Evolutionary conservation across 2,113 vertebrate genomes (phyloP), one percentile per base, ranked within the genome.

Genomic region (Pitta sordida): DNA sequence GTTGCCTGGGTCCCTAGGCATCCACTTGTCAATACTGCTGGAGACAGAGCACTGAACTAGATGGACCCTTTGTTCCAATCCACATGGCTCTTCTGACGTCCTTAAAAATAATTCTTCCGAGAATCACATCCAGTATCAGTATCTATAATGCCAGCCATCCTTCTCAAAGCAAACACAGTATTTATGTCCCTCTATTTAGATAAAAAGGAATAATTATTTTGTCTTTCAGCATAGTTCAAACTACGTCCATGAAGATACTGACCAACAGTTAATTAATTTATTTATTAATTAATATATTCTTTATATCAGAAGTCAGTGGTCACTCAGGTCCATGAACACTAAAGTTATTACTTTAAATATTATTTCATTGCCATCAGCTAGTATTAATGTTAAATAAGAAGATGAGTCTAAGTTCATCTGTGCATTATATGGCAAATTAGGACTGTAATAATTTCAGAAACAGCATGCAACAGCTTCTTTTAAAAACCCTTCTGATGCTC

Each of bases 281-380:
- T 24, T 90, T 65, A 89, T 90, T 56, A 94, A 90, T 92, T 71
- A 94, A 92, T 10, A 37, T 69, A 80, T 76, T 75, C 43, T 88
- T 92, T 69, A 85, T 78, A 80, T 19, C 76, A 56, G 53, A 95
- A 93, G 23, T 70, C 52, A 84, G 52, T 18, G 3, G 93, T 96
- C 76, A 69, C 73, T 92, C 64, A 93, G 24, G 37, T 86, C 80
- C 37, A 83, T 23, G 24, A 83, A 64, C 59, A 89, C 53, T 76
- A 83, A 85, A 92, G 49, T 82, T 60, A 91, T 86, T 83, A 4
- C 55, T 92, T 91, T 93, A 88, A 89, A 62, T 68, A 90, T 79
- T 62, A 23, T 83, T 94, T 76, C 53, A 77, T 62, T 89, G 56
- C 30, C 55, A 75, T 78, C 51, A 76, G 37, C 55, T 78, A 85